Conservation (phyloP, 2,888 invertebrate genomes). For the Empis livida region DNA sequence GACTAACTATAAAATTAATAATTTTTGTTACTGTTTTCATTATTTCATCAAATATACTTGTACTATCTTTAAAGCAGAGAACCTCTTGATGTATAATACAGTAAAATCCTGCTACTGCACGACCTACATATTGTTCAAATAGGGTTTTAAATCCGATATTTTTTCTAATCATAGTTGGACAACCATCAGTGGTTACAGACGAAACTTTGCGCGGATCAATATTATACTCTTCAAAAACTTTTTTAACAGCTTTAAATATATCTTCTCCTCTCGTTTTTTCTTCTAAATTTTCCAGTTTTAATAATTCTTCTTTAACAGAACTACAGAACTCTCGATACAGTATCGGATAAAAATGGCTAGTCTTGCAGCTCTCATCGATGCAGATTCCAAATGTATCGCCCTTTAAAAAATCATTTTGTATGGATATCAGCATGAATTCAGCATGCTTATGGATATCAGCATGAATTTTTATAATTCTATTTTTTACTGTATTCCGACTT, state of each 20-base stretch:
- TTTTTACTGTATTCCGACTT: no score
- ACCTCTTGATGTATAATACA: constrained; percentile 1
- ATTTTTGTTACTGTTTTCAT: neutral
- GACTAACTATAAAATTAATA: neutral
- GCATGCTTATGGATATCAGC: no score
- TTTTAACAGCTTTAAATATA: constrained; percentile 12
- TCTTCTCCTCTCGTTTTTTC: constrained; percentile 12
- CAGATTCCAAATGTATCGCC: no score
- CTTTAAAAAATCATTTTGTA: neutral
- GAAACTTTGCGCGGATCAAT: constrained; percentile 13
- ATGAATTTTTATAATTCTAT: no score
- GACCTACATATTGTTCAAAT: neutral
- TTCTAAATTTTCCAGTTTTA: constrained; percentile 10
- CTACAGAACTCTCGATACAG: constrained; percentile 5
- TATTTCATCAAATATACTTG: neutral
- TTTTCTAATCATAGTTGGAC: constrained; percentile 13
- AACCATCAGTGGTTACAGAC: constrained; percentile 15
- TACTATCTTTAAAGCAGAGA: neutral
- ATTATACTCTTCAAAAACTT: constrained; percentile 9
- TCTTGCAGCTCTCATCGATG: no score
- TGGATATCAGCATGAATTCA: no score
- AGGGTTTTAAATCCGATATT: constrained; percentile 11
- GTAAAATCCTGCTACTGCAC: neutral
- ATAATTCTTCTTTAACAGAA: constrained; percentile 11
- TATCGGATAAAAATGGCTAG: constrained; percentile 1